Evolutionary conservation across 2,797 vertebrate species (phyloP).

Genomic region (Austrolebias charrua): DNA sequence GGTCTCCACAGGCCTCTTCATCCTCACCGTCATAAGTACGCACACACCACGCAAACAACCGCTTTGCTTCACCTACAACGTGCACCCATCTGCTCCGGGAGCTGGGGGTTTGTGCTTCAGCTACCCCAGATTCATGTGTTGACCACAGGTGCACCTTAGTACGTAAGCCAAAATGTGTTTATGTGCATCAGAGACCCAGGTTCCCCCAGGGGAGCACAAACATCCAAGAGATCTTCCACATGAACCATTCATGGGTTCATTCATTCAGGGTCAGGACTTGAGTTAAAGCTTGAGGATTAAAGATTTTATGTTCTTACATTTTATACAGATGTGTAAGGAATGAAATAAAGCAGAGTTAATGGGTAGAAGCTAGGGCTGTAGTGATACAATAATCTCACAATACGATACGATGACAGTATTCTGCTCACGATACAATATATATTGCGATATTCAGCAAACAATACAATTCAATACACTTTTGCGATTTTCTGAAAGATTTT

Average conservation of each 20-base stretch:
- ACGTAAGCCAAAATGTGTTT: background rate
- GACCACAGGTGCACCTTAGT: background rate
- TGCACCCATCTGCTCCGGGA: conserved; percentile 10
- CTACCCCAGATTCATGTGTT: background rate
- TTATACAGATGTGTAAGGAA: background rate
- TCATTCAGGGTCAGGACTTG: background rate
- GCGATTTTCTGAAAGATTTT: too few species aligned
- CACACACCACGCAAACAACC: background rate
- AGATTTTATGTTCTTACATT: background rate
- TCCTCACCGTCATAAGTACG: conserved; percentile 85
- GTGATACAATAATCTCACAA: too few species aligned
- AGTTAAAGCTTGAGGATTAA: background rate
- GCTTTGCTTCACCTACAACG: accelerated
- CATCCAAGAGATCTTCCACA: background rate
- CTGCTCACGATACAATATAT: too few species aligned
- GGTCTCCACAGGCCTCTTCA: conserved; percentile 84
- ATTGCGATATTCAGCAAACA: too few species aligned
- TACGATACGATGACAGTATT: too few species aligned
- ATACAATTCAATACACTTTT: too few species aligned
- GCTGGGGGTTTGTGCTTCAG: background rate
- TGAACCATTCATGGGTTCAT: background rate
- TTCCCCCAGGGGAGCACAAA: background rate
- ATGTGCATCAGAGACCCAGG: background rate
- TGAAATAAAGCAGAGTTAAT: background rate
- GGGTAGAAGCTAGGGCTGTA: too few species aligned